Base-by-base conservation (phyloP, 2,797 vertebrate genomes). In the Urosaurus nigricauda region DNA sequence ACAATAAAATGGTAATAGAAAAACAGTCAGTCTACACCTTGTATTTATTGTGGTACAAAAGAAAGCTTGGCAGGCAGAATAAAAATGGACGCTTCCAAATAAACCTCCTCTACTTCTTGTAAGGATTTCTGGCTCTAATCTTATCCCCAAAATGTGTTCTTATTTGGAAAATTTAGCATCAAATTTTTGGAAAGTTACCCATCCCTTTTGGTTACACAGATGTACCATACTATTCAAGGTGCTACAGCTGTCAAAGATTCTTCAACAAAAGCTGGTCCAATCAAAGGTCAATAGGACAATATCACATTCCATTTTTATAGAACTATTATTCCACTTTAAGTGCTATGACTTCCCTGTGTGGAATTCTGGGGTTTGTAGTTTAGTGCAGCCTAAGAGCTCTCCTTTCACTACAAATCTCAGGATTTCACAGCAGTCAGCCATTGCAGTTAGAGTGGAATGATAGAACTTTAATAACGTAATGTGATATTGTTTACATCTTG, bases 1-100 rank as follows among this genome's bases (percentile, higher is more conserved):
- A 74, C 26, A 51, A 84, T 71, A 84, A 56, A 73, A 56, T 16
- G 56, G 13, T 29, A 73, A 85, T 29, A 75, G 84, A 85, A 75
- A 75, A 85, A 85, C 29, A 60, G 21, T 73, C 70, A 58, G 35
- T 17, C 13, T 75, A 60, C 58, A 43, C 4, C 71, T 75, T 77
- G 32, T 13, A 47, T 78, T 51, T 26, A 35, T 32, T 78, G 16
- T 43, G 47, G 14, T 5, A 75, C 29, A 11, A 40, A 6, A 6
- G 3, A 35, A 21, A 2, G 3, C 53, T 13, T 26, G 13, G 37
- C 65, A 29, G 83, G 32, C 14, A 58, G 19, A 65, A 78, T 79
- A 24, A 79, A 86, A 4, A 43, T 26, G 56, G 37, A 47, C 12
- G 1, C 32, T 2, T 26, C 75, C 32, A 85, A 14, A 60, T 32